Evolutionary conservation across 2,888 invertebrate genomes (phyloP), one percentile per base, ranked within the genome.

Genomic region (Petrolisthes cinctipes): DNA sequence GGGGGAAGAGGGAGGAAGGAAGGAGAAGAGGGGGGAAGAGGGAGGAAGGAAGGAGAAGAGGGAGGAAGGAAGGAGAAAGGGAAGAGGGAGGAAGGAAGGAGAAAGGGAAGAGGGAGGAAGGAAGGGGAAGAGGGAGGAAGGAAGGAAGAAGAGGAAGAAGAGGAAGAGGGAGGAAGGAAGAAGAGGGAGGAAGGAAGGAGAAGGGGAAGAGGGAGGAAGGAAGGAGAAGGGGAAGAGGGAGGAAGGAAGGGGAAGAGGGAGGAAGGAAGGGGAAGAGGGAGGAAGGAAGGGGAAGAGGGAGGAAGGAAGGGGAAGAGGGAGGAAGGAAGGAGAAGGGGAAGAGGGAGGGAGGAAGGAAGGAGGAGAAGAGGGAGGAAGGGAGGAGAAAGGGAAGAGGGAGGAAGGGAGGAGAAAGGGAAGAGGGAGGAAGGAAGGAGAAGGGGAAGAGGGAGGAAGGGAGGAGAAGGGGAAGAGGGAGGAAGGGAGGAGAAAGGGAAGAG

Each of bases 51-150:
- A 75, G 37, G 17, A 17, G 11, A 11, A 61, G 61, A 61, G 61
- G 11, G 61, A 61, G 61, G 11, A 11, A 61, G 61, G 61, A 61
- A 11, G 11, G 61, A 61, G 61, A 61, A 11, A 61, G 61, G 11
- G 61, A 61, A 11, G 11, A 11, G 11, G 61, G 11, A 11, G 11
- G 61, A 61, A 11, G 11, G 61, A 61, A 11, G 11, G 61, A 61
- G 61, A 61, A 11, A 61, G 61, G 11, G 61, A 61, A 11, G 11
- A 11, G 11, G 61, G 11, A 11, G 11, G 61, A 61, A 61, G 61
- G 11, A 11, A 61, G 61, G 11, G 61, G n/a, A 7, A 75, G 75
- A 75, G 75, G n/a, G 75, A 75, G 75, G n/a, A n/a, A 75, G 75
- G n/a, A n/a, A 75, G 75, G n/a, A n/a, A 75, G 75, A 75, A n/a